These are phyloP conservation scores for Larimichthys crocea DNA, from an alignment of 2,113 vertebrate genomes.

Conservation along the genomic window DNA sequence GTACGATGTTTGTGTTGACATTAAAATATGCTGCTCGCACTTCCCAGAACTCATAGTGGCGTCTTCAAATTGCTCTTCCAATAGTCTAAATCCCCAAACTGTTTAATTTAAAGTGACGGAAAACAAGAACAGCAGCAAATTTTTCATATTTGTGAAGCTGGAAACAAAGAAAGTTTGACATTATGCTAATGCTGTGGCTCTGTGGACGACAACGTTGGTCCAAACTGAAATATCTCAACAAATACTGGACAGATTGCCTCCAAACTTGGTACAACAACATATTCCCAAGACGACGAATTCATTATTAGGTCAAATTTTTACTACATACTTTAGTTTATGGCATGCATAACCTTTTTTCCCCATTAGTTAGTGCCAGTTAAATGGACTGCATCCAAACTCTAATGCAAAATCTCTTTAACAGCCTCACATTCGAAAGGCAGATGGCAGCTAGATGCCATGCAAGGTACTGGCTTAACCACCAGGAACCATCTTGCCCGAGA, in stretches of 20 bases:
- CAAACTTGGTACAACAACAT: not conserved
- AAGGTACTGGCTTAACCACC: too few species aligned
- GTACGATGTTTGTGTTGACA: not conserved
- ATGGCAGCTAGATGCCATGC: too few species aligned
- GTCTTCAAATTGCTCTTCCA: not conserved
- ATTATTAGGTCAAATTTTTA: not conserved
- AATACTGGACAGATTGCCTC: not conserved
- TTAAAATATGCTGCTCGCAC: not conserved
- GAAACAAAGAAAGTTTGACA: not conserved
- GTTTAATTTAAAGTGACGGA: not conserved
- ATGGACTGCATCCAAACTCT: not conserved
- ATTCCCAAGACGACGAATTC: not conserved
- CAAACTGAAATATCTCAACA: not conserved
- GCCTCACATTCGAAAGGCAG: too few species aligned
- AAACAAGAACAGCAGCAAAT: not conserved
- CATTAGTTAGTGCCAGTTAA: not conserved
- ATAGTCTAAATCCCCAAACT: not conserved
- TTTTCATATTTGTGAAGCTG: not conserved
- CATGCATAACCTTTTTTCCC: not conserved
- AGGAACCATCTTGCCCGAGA: too few species aligned
- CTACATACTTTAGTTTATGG: not conserved
- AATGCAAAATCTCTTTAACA: too few species aligned
- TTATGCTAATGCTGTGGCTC: too few species aligned
- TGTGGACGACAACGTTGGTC: too few species aligned
- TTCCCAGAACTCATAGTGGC: not conserved